A percentile compares a stretch with the other conserved stretches of the same genome.
Evolutionary conservation across 2,888 invertebrate species (phyloP).

Genomic region (Nymphalis c-album): DNA sequence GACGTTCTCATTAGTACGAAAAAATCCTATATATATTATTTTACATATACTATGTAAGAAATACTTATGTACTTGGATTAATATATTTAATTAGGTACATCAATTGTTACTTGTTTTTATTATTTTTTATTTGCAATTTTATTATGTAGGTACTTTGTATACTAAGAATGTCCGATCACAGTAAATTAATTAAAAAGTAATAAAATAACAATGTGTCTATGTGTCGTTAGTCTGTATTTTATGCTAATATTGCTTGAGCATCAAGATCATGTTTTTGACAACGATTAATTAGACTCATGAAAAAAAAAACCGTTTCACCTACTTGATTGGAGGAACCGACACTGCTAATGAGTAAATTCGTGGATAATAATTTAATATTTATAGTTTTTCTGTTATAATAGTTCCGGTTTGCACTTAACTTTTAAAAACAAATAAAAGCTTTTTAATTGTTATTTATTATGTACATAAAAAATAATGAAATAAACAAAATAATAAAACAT

Average conservation of each 20-base stretch:
- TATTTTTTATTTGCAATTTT: too few relatives aligned
- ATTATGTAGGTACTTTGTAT: too few relatives aligned
- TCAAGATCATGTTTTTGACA: slow-evolving; percentile 29
- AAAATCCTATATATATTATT: too few relatives aligned
- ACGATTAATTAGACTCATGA: slow-evolving; percentile 38
- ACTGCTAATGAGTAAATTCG: slow-evolving; percentile 55
- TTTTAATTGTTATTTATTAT: too few relatives aligned
- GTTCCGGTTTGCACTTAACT: not conserved
- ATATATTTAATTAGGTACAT: too few relatives aligned
- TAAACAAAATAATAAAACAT: not conserved
- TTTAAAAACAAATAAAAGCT: not conserved
- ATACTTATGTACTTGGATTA: too few relatives aligned
- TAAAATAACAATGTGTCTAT: slow-evolving; percentile 16
- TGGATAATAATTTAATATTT: slow-evolving; percentile 21
- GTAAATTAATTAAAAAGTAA: not conserved
- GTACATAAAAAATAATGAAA: too few relatives aligned
- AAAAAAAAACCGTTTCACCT: slow-evolving; percentile 18
- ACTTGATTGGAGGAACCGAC: not conserved
- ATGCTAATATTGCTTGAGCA: slow-evolving; percentile 26
- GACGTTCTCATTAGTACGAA: too few relatives aligned
- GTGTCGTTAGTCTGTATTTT: slow-evolving; percentile 16
- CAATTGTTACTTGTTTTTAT: too few relatives aligned
- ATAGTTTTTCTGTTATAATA: slow-evolving; percentile 17
- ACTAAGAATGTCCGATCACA: not conserved
- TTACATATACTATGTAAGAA: too few relatives aligned